Evolutionary conservation across 1,140 invertebrate species (phyloP).

Genomic region (Trigoniulus corallinus): DNA sequence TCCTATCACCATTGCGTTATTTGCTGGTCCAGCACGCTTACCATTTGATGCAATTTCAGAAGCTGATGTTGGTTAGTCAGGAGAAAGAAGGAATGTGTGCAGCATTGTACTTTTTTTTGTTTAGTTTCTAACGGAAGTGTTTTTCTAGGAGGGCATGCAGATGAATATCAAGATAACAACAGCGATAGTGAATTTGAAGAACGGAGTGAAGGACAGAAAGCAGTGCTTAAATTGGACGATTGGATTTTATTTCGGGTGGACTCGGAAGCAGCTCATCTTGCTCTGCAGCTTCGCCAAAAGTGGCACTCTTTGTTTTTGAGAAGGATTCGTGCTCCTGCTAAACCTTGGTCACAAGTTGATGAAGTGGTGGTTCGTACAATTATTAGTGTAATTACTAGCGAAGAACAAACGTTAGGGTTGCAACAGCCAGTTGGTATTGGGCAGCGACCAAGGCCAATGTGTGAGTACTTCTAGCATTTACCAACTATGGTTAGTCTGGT

Average conservation of each 20-base stretch:
- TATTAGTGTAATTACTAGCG: constrained; percentile 45
- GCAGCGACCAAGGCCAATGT: constrained; percentile 48
- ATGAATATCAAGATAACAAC: constrained; percentile 16
- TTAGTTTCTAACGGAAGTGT: neutral
- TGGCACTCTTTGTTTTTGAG: constrained; percentile 56
- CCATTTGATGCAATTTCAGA: constrained; percentile 38
- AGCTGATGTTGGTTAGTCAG: constrained; percentile 30
- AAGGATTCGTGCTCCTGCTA: constrained; percentile 49
- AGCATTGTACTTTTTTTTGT: neutral
- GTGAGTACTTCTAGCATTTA: no score
- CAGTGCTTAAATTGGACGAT: constrained; percentile 50
- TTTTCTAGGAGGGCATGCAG: constrained; percentile 3
- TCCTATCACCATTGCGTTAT: constrained; percentile 57
- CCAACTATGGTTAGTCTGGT: no score
- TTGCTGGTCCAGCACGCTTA: constrained; percentile 51
- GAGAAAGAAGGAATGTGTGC: neutral
- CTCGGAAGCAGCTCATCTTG: constrained; percentile 42
- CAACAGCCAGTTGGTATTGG: constrained; percentile 57
- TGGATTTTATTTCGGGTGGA: constrained; percentile 61
- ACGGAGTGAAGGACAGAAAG: constrained; percentile 38
- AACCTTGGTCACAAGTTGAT: constrained; percentile 41
- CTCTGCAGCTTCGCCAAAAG: constrained; percentile 54
- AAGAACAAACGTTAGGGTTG: constrained; percentile 51
- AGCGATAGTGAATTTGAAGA: constrained; percentile 45
- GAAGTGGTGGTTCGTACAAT: constrained; percentile 51